These are phyloP conservation scores for Streptopelia turtur DNA, from an alignment of 2,797 vertebrate species.

Conservation along the genomic window DNA sequence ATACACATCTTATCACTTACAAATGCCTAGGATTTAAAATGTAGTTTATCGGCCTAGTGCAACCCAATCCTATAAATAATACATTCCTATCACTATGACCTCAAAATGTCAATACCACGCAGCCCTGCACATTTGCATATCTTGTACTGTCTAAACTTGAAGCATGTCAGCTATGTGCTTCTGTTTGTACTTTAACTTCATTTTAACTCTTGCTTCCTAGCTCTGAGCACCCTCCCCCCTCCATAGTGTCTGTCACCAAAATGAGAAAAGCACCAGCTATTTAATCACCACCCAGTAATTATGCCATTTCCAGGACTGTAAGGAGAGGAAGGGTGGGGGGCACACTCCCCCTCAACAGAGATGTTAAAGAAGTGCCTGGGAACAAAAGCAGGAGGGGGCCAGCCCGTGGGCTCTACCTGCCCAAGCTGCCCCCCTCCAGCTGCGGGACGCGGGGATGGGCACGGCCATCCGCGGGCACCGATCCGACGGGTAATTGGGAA, in stretches of 20 bases:
- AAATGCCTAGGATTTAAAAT: slow-evolving; percentile 38
- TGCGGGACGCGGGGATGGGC: neutral
- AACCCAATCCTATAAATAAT: slow-evolving; percentile 75
- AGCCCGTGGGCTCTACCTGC: neutral
- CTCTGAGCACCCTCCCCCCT: neutral
- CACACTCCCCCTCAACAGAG: no score
- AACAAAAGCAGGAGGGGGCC: neutral
- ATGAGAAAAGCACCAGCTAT: neutral
- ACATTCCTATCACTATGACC: slow-evolving; percentile 77
- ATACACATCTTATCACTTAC: slow-evolving; percentile 23
- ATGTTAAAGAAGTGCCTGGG: neutral
- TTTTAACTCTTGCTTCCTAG: slow-evolving; percentile 49
- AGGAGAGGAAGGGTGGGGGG: neutral
- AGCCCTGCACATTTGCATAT: slow-evolving; percentile 69
- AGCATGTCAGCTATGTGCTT: slow-evolving; percentile 71
- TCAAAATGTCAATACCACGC: slow-evolving; percentile 75
- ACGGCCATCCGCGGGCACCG: neutral
- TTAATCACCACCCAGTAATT: neutral
- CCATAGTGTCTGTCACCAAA: neutral
- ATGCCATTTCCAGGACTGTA: neutral
- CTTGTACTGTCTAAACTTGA: slow-evolving; percentile 73
- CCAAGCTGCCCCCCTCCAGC: neutral
- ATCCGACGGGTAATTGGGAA: neutral
- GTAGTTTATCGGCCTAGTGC: slow-evolving; percentile 64
- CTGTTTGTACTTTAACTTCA: slow-evolving; percentile 72